Evolutionary conservation across 2,797 vertebrate genomes (phyloP).

Genomic region (Odontamblyopus lacepedii): DNA sequence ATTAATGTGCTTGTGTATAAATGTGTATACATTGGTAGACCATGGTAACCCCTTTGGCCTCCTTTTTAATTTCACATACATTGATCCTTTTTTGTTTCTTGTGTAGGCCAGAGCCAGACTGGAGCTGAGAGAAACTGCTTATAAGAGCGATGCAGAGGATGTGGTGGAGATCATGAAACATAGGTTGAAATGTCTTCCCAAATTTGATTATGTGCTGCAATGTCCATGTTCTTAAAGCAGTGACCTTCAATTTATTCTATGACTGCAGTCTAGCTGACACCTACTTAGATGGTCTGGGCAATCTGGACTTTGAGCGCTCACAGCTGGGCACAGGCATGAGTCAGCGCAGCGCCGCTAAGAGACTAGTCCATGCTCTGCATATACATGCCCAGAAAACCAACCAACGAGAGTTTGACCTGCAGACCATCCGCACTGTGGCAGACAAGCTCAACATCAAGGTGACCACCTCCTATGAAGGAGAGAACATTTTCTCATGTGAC

Average conservation of each 20-base stretch:
- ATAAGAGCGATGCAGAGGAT: slow-evolving; percentile 91
- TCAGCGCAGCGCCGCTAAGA: slow-evolving; percentile 88
- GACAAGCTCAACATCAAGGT: slow-evolving; percentile 87
- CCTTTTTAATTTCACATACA: not conserved
- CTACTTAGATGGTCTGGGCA: slow-evolving; percentile 93
- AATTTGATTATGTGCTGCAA: not conserved
- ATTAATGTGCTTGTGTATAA: too few species aligned
- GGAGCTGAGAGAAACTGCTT: slow-evolving; percentile 90
- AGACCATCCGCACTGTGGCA: slow-evolving; percentile 85
- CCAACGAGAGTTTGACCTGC: slow-evolving; percentile 88
- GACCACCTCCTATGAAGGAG: slow-evolving; percentile 10
- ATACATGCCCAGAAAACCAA: slow-evolving; percentile 85
- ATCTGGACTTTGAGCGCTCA: slow-evolving; percentile 93
- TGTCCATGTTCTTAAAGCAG: not conserved
- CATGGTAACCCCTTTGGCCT: too few species aligned
- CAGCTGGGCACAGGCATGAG: slow-evolving; percentile 97
- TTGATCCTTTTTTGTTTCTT: slow-evolving; percentile 9
- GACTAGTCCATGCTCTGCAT: slow-evolving; percentile 88
- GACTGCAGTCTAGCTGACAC: slow-evolving; percentile 88
- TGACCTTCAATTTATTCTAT: not conserved
- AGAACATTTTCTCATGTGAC: not conserved
- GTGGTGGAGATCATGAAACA: slow-evolving; percentile 98
- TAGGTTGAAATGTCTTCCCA: slow-evolving; percentile 74
- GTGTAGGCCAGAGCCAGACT: slow-evolving; percentile 89
- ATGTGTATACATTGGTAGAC: too few species aligned